Base-by-base conservation (phyloP, 2,888 invertebrate species). In the Drosophila subquinaria region DNA sequence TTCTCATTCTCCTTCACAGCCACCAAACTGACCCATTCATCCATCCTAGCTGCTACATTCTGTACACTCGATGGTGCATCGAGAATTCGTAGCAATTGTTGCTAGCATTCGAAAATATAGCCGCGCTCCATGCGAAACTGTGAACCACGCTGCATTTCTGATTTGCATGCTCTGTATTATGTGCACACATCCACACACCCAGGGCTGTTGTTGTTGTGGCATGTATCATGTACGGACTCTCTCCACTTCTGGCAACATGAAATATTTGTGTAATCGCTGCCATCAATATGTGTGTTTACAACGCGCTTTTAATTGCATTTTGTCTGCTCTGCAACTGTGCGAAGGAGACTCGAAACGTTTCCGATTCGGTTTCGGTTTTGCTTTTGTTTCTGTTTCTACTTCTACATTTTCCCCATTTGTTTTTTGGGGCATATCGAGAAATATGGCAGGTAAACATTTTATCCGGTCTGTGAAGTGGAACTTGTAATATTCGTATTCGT, bases 301-400 rank as follows among this genome's bases (percentile, higher is more conserved):
- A 63, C 66, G 53, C 73, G 73, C 73, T 81, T 78, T 78, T 78
- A 78, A 78, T 78, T 78, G 78, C 78, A 81, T 80, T 78, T 69
- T 65, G 63, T 69, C 59, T 63, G 73, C 56, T 20, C 10, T 47
- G 55, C 55, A 56, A 43, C 47, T 36, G 43, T 42, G 55, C 17
- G 20, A 17, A 43, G 61, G 62, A 52, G 55, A 42, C 27, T 68
- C 40, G 56, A 51, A 65, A 53, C 40, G 35, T 63, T 62, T 72
- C 59, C 67, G 67, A 50, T 62, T 56, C 47, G 35, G 15, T 51
- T 47, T 66, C 15, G 42, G 30, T 50, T 56, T 30, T 11, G 33
- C 1, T 36, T 33, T 23, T 35, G 15, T 2, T 23, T 42, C 35
- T 45, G 43, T 1, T 42, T n/a, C 4, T 15, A 4, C 15, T 36